Base-by-base conservation (phyloP, 2,888 invertebrate genomes). In the Caenorhabditis virilis region DNA sequence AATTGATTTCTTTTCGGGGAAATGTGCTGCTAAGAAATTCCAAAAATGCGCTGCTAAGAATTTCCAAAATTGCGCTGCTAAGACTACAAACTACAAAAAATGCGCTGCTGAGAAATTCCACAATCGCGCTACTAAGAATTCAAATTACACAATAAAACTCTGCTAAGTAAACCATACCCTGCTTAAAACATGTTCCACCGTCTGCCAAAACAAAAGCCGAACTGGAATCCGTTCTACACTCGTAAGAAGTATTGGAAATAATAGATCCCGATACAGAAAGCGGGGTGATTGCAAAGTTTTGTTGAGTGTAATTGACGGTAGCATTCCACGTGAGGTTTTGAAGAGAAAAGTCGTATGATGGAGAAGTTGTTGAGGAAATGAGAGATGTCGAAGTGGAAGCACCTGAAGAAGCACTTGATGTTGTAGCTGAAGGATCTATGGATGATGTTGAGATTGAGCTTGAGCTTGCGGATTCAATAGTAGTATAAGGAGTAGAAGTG, bases 301-400 rank as follows among this genome's bases (percentile, higher is more conserved):
- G 6, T 30, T 6, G 13, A 9, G 6, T 30, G 13, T 30, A 30
- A 9, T 30, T 13, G 13, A 30, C 13, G 6, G 30, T 30, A 9
- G 6, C 30, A 30, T 30, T 30, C 30, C 30, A 30, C 13, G 30
- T 9, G 7, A 30, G 13, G 6, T 13, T 13, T 30, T 30, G 30
- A 30, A 30, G 30, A 30, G 6, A 30, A 30, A 30, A 30, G 13
- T 30, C 30, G 30, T 9, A 30, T 30, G 30, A 9, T 30, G 54
- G 47, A 30, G 30, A 26, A 16, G 57, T n/a, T 18, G 27, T 38
- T 16, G 45, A 20, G n/a, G 51, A 41, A 33, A 42, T 16, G 6
- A 36, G n/a, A 15, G 48, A 25, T 4, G 49, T 16, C 2, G 50
- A 35, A 1, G 50, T 13, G 20, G 25, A 20, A 11, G 23, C 22